A percentile compares a stretch with the other conserved stretches of the same genome.
Evolutionary conservation across 2,113 vertebrate species (phyloP).

Genomic region (Anolis sagrei): DNA sequence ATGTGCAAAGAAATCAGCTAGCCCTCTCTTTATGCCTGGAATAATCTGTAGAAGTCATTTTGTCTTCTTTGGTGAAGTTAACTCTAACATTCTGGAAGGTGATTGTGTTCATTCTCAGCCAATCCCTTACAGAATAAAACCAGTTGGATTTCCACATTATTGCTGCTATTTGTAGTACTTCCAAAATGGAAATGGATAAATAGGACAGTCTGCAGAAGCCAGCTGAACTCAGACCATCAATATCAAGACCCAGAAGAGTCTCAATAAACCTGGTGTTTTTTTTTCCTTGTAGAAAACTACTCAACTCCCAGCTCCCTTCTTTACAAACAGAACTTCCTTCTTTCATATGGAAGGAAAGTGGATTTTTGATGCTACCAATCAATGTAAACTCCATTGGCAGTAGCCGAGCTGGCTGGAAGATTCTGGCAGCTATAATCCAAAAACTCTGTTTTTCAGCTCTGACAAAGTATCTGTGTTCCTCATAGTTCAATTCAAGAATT

Average conservation of each 20-base stretch:
- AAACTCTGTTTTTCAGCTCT: no score
- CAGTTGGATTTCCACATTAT: not conserved
- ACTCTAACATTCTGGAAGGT: not conserved
- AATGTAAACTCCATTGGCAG: not conserved
- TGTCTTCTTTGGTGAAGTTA: not conserved
- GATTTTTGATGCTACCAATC: not conserved
- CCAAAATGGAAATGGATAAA: not conserved
- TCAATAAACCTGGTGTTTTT: not conserved
- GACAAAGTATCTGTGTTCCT: not conserved
- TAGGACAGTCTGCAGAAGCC: not conserved
- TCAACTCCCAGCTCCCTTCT: not conserved
- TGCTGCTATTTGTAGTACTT: not conserved
- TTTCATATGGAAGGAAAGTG: not conserved
- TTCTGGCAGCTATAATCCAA: no score
- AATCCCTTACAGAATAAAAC: not conserved
- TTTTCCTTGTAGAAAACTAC: not conserved
- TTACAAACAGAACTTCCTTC: not conserved
- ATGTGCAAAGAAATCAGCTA: not conserved
- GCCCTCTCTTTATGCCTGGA: not conserved
- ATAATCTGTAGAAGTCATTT: not conserved
- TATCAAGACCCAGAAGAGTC: not conserved
- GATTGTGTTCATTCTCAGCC: not conserved
- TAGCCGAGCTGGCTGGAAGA: no score
- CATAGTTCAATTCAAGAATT: not conserved
- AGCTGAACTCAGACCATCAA: not conserved